Evolutionary conservation across 2,888 invertebrate genomes (phyloP).

Genomic region (Melipona beecheii): DNA sequence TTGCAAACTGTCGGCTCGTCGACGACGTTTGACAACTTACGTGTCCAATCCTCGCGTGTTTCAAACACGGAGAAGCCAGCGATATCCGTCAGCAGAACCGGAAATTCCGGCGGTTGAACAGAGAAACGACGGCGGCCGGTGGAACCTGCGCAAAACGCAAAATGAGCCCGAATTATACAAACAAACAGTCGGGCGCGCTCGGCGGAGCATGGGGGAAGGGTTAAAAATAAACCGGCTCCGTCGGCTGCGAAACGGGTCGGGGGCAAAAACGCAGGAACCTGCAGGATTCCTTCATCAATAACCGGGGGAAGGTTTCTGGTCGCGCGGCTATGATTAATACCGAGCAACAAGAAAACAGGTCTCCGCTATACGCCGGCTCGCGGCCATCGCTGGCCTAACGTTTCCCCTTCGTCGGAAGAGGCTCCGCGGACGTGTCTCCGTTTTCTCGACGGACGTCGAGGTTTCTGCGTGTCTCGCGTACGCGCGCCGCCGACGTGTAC

Average conservation of each 20-base stretch:
- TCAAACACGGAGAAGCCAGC: background rate
- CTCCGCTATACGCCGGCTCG: slow-evolving; percentile 30
- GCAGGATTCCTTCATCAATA: slow-evolving; percentile 50
- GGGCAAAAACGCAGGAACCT: slow-evolving; percentile 28
- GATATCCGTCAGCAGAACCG: background rate
- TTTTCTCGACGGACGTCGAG: slow-evolving; percentile 35
- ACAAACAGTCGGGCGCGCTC: slow-evolving; percentile 6
- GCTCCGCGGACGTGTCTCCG: slow-evolving; percentile 15
- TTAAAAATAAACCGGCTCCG: slow-evolving; percentile 40
- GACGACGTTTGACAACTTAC: too few species aligned
- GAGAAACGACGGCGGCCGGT: background rate
- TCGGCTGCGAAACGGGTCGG: background rate
- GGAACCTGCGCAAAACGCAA: slow-evolving; percentile 4
- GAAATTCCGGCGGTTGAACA: background rate
- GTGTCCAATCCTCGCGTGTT: background rate
- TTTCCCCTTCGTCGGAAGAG: slow-evolving; percentile 35
- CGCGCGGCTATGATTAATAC: slow-evolving; percentile 54
- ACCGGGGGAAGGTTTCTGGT: slow-evolving; percentile 40
- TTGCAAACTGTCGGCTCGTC: too few species aligned
- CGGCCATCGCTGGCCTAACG: slow-evolving; percentile 24
- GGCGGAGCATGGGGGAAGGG: background rate
- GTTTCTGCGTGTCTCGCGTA: slow-evolving; percentile 55
- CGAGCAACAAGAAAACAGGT: slow-evolving; percentile 40
- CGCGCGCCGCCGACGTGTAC: background rate
- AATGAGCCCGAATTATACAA: slow-evolving; percentile 37